Evolutionary conservation across 2,888 invertebrate species (phyloP), one percentile per base, ranked within the genome.

Genomic region (Trissolcus japonicus): DNA sequence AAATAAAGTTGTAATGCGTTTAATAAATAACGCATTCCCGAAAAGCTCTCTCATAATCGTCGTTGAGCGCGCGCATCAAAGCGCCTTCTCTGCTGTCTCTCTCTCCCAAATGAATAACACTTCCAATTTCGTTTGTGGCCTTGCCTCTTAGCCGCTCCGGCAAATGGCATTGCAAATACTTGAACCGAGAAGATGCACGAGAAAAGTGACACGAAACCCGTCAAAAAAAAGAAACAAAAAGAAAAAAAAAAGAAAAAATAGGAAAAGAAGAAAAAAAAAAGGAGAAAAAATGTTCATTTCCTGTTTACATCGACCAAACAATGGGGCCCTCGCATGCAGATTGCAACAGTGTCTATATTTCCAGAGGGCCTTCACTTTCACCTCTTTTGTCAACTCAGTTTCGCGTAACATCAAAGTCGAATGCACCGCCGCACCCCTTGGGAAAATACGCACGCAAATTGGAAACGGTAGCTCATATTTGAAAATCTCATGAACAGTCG

Each of bases 21-120:
- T 68, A 60, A 75, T 74, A 74, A 74, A 74, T 67, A 74, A 74
- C 62, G 66, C 51, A 61, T 55, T 50, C 72, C 53, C 54, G 65
- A 60, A n/a, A 19, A 16, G n/a, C 43, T 35, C 41, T 35, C 35
- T 35, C 11, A 54, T 65, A 60, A 65, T 48, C 35, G 46, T 59
- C 57, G 46, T 46, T 40, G 48, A 11, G n/a, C 55, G 51, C 53
- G 48, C 19, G 51, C 51, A 35, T 35, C 35, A 35, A 35, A 35
- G 35, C 35, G 1, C 9, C 11, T 35, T 35, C 48, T 25, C 25
- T 25, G n/a, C 25, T 4, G 25, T 25, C 25, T 35, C 35, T 35
- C 35, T 35, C 35, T 35, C 7, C 7, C 14, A 63, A 65, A 60
- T 65, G 51, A 65, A 72, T 72, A 72, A 65, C 60, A 60, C 60